Evolutionary conservation across 2,888 invertebrate genomes (phyloP).

Genomic region (Molorchus minor): DNA sequence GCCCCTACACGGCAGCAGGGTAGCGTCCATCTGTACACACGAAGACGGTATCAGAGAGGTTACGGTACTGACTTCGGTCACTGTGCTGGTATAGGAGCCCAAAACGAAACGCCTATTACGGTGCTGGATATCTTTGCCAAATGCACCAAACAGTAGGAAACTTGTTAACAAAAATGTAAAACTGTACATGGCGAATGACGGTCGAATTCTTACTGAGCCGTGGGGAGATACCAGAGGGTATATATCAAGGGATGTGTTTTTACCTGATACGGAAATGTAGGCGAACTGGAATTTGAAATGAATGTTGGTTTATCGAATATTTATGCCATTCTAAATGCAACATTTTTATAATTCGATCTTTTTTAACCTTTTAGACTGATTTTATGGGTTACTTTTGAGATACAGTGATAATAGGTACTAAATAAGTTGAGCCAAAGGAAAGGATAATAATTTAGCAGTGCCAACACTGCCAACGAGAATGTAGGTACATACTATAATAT

Average conservation of each 20-base stretch:
- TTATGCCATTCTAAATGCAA: no score
- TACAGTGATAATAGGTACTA: no score
- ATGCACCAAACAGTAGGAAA: slow-evolving; percentile 17
- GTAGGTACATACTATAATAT: no score
- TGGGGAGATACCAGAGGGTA: background rate
- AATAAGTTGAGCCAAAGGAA: no score
- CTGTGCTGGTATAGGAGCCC: slow-evolving; percentile 52
- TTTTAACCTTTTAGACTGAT: no score
- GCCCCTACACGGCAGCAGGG: slow-evolving; percentile 59
- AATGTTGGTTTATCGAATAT: no score
- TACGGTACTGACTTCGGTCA: slow-evolving; percentile 50
- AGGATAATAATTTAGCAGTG: no score
- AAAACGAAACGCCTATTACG: slow-evolving; percentile 30
- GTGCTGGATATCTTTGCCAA: slow-evolving; percentile 18
- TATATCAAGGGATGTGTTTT: slow-evolving; percentile 2
- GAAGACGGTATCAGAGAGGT: slow-evolving; percentile 59
- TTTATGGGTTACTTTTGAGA: no score
- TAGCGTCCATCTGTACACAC: slow-evolving; percentile 58
- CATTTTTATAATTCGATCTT: no score
- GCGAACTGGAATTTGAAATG: no score
- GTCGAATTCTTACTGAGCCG: background rate
- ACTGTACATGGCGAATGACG: slow-evolving; percentile 6
- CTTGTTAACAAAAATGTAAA: background rate
- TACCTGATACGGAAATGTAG: no score
- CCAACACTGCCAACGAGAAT: no score